Conservation (phyloP, 2,797 vertebrate genomes). For the Hoplostethus mediterraneus region DNA sequence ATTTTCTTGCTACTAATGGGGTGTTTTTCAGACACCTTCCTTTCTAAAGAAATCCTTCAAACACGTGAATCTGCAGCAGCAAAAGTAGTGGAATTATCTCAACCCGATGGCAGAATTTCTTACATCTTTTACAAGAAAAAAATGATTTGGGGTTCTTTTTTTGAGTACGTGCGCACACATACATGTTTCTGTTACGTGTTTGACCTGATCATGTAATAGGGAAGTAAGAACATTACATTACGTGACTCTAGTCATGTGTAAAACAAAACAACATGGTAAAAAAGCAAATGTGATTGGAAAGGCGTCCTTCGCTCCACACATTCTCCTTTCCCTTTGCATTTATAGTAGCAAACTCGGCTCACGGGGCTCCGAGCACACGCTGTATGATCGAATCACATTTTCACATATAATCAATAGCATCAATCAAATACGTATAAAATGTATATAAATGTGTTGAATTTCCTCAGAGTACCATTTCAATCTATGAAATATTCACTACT, state of each 20-base stretch:
- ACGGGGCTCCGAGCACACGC: neutral
- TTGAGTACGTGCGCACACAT: no score
- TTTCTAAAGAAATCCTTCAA: neutral
- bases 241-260: no score
- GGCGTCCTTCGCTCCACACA: no score
- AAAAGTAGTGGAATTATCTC: no score
- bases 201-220: neutral
- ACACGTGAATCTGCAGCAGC: neutral
- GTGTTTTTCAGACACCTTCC: no score
- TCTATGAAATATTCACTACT: neutral
- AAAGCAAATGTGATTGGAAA: no score
- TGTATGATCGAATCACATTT: neutral
- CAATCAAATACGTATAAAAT: neutral
- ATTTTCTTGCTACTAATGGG: no score
- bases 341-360: neutral
- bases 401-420: neutral
- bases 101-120: no score
- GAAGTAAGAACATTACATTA: no score
- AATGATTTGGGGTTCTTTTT: no score
- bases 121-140: no score
- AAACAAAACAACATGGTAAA: no score
- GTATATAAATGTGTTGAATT: neutral
- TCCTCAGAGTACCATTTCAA: neutral
- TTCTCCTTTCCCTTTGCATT: neutral
- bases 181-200: neutral